Conservation (phyloP, 2,888 invertebrate species). For the Iphiclides podalirius region DNA sequence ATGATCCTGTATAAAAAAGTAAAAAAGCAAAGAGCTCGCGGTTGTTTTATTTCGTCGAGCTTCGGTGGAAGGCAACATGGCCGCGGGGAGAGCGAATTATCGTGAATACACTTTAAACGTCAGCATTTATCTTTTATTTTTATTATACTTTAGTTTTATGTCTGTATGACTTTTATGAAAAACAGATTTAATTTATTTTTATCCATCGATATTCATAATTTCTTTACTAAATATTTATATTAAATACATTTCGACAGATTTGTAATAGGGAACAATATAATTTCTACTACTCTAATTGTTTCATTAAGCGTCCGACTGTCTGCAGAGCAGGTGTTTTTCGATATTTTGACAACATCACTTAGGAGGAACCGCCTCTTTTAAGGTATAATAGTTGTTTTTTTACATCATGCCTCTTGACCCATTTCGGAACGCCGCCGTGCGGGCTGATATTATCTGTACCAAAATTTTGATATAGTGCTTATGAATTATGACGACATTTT, state of each 20-base stretch:
- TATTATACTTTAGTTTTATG: too few species aligned
- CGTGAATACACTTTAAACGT: slow-evolving; percentile 52
- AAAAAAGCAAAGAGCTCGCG: slow-evolving; percentile 61
- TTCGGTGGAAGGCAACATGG: slow-evolving; percentile 69
- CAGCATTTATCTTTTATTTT: slow-evolving; percentile 56
- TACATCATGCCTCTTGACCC: slow-evolving; percentile 55
- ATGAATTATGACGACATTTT: slow-evolving; percentile 44
- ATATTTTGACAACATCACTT: slow-evolving; percentile 78
- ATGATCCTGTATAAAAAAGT: slow-evolving; percentile 77
- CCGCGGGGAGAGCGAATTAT: slow-evolving; percentile 72
- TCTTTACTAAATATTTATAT: too few species aligned
- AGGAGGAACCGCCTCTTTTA: slow-evolving; percentile 71
- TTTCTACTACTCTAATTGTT: too few species aligned
- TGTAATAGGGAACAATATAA: too few species aligned
- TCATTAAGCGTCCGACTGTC: slow-evolving; percentile 68
- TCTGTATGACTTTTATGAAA: too few species aligned
- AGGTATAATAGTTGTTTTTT: slow-evolving; percentile 56
- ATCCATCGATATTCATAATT: too few species aligned
- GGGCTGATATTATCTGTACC: slow-evolving; percentile 52
- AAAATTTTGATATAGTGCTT: slow-evolving; percentile 40
- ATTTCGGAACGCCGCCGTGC: slow-evolving; percentile 46
- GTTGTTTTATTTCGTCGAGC: slow-evolving; percentile 74
- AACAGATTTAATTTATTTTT: too few species aligned
- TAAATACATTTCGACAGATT: too few species aligned
- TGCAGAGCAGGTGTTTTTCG: slow-evolving; percentile 65